Percentiles rank a stretch among this genome's conserved stretches.
phyloP scores from a whole-genome alignment of 2,888 invertebrate genomes.

The Apamea epomidion region DNA sequence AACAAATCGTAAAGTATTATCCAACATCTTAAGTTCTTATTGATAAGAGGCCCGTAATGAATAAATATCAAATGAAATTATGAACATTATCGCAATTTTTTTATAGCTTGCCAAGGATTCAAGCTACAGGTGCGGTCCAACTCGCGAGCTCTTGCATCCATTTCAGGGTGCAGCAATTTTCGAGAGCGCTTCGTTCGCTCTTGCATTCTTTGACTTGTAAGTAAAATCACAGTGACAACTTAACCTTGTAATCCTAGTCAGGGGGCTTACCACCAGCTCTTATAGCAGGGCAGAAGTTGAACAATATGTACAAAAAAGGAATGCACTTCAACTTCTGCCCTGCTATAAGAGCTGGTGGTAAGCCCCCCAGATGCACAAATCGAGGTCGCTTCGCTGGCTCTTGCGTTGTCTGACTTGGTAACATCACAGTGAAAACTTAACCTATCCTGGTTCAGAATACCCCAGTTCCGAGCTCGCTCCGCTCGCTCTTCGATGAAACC shows the following conservation, averaged over 20 bases:
- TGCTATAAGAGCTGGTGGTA: too few relatives aligned
- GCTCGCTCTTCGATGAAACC: not conserved
- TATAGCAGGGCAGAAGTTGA: too few relatives aligned
- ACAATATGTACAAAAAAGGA: too few relatives aligned
- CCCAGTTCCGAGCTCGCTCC: not conserved
- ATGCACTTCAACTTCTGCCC: too few relatives aligned
- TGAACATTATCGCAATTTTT: not conserved
- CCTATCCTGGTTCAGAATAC: not conserved
- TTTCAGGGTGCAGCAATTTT: not conserved
- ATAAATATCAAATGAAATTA: not conserved
- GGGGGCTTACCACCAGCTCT: too few relatives aligned
- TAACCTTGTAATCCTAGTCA: not conserved
- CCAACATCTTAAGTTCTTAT: not conserved
- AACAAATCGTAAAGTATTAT: not conserved
- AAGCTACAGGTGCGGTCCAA: not conserved
- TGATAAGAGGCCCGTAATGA: too few relatives aligned
- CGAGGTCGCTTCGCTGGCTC: not conserved
- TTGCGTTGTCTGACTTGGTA: not conserved
- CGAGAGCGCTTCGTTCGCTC: not conserved
- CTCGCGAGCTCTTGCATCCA: not conserved
- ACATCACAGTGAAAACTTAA: not conserved
- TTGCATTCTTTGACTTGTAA: not conserved
- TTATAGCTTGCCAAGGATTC: not conserved
- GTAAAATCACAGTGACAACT: not conserved
- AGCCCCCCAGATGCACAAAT: not conserved